These are phyloP conservation scores for Heliconius ismenius DNA, from an alignment of 2,888 invertebrate genomes.

Conservation along the genomic window DNA sequence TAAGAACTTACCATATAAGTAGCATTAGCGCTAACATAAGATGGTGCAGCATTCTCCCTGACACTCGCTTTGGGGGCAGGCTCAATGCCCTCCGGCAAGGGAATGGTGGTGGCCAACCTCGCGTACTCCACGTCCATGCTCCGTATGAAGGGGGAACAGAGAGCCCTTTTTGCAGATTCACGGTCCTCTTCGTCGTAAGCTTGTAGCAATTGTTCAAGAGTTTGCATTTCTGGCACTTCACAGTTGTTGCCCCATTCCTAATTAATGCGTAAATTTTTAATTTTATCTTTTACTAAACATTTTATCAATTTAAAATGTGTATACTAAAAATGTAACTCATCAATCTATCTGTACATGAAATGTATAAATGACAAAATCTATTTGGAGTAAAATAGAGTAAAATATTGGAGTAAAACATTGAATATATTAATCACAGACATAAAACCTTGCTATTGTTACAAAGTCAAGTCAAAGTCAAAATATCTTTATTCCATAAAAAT, in stretches of 20 bases:
- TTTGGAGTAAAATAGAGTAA: too few species aligned
- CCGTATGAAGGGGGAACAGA: constrained; percentile 91
- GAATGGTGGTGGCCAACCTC: constrained; percentile 69
- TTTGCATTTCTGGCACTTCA: constrained; percentile 90
- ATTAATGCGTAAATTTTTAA: neutral
- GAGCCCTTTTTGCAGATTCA: constrained; percentile 87
- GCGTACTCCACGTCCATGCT: constrained; percentile 97
- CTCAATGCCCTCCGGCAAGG: constrained; percentile 64
- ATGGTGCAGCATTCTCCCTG: constrained; percentile 86
- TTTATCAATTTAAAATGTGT: neutral
- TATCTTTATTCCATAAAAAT: too few species aligned
- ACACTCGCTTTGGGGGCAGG: constrained; percentile 82
- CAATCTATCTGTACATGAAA: too few species aligned
- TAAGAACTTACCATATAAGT: constrained; percentile 28
- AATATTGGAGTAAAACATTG: too few species aligned
- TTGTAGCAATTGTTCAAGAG: constrained; percentile 88
- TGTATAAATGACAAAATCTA: too few species aligned
- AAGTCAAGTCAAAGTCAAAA: too few species aligned
- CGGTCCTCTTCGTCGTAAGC: constrained; percentile 94
- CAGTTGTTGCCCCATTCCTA: constrained; percentile 93
- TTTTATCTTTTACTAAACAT: neutral
- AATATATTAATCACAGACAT: too few species aligned
- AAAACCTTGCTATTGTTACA: neutral
- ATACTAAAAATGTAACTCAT: too few species aligned
- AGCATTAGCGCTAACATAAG: constrained; percentile 74